Base-by-base conservation (phyloP, 2,888 invertebrate genomes). In the Cryptops parisi region DNA sequence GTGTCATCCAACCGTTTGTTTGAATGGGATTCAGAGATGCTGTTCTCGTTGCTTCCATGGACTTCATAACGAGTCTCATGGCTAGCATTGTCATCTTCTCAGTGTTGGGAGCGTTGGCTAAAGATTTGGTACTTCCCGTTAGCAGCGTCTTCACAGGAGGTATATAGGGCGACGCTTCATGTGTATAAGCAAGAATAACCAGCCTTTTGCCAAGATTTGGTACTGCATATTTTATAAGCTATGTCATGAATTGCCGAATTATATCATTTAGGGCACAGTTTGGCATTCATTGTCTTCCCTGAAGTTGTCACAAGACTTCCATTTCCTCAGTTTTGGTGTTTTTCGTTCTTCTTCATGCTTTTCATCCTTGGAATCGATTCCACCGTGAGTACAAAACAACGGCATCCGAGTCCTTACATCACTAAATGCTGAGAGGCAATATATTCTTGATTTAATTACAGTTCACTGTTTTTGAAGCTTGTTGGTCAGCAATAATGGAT, bases 101-200 rank as follows among this genome's bases (percentile, higher is more conserved):
- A 12, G 65, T 69, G 24, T 62, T 72, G 49, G 73, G 71, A 6
- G 70, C 68, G 60, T 66, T 72, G 60, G 70, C 72, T 19, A 62
- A 66, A 50, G 65, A 68, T 49, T 62, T 68, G 54, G 64, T 62
- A 6, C 62, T 67, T 4, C 55, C 58, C 23, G 61, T 64, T 2
- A 51, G 57, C 27, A 61, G 62, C 22, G 63, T 65, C 2, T 60
- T 63, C 6, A 47, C 55, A 15, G 55, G 59, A 55, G 61, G 61
- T 58, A 54, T 40, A 15, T 15, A 33, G 15, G 15, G 9, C 33
- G 15, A n/a, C n/a, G n/a, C n/a, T n/a, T n/a, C n/a, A n/a, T n/a
- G n/a, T n/a, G n/a, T n/a, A n/a, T n/a, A n/a, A n/a, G n/a, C n/a
- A n/a, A n/a, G n/a, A n/a, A n/a, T n/a, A n/a, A n/a, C n/a, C n/a